These are phyloP conservation scores for Eurytoma californica DNA, from an alignment of 2,888 invertebrate species.

Conservation along the genomic window DNA sequence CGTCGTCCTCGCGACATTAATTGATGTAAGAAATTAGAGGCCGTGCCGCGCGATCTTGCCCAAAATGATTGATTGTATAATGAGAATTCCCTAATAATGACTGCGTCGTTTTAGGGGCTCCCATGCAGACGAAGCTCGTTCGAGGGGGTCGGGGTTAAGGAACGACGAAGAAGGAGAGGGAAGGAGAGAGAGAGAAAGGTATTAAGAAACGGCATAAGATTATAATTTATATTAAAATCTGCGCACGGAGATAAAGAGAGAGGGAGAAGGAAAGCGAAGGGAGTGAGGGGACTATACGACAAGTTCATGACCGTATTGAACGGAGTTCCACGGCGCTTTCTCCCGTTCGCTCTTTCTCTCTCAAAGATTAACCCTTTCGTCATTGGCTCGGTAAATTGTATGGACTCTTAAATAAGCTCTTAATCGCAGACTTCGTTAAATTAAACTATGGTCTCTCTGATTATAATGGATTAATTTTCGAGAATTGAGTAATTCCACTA, in stretches of 20 bases:
- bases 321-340: conserved; percentile 24
- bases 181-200: conserved; percentile 63
- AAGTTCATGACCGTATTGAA: conserved; percentile 56
- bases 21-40: conserved; percentile 72
- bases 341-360: conserved; percentile 39
- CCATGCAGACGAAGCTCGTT: conserved; percentile 10
- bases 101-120: conserved; percentile 62
- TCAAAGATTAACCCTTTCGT: conserved; percentile 55
- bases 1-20: conserved; percentile 65
- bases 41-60: conserved; percentile 61
- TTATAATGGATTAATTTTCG: conserved; percentile 30
- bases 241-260: conserved; percentile 73
- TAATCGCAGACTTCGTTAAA: conserved; percentile 54
- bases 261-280: neutral
- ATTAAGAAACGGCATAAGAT: conserved; percentile 75
- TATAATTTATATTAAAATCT: conserved; percentile 75
- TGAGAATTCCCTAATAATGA: conserved; percentile 74
- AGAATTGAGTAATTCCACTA: neutral
- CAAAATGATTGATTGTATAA: conserved; percentile 73
- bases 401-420: conserved; percentile 58
- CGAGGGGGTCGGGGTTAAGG: neutral
- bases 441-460: conserved; percentile 44
- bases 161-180: conserved; percentile 27
- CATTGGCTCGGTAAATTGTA: conserved; percentile 56
- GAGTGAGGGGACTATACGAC: conserved; percentile 47